phyloP scores from a whole-genome alignment of 2,113 vertebrate genomes.

The Rhodinocichla rosea region DNA sequence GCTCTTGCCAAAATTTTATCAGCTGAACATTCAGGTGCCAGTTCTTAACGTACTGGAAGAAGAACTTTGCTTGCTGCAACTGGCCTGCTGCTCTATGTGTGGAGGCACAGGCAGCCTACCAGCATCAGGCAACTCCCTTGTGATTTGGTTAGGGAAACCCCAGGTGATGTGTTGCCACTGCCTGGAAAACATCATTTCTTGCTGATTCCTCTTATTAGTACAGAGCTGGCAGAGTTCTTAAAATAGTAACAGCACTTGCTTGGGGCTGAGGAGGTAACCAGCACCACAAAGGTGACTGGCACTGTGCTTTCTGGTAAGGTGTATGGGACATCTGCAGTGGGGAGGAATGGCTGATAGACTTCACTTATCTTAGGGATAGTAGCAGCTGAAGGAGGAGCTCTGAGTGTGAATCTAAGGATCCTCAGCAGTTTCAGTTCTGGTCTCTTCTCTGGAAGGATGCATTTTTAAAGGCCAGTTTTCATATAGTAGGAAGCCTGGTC shows the following conservation, averaged over 20 bases:
- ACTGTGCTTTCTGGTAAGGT: background rate
- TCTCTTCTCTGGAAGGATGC: background rate
- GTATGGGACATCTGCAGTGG: background rate
- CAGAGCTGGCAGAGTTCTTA: background rate
- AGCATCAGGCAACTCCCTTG: background rate
- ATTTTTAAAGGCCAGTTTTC: background rate
- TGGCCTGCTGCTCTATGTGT: background rate
- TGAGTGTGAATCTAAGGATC: background rate
- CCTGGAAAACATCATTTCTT: background rate
- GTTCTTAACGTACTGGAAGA: background rate
- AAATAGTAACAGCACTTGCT: background rate
- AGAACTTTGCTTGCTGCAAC: background rate
- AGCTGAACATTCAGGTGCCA: background rate
- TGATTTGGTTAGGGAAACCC: background rate
- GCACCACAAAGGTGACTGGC: background rate
- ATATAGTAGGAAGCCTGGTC: background rate
- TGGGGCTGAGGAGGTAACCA: background rate
- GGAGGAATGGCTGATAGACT: background rate
- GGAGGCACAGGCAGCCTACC: background rate
- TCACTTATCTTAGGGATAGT: background rate
- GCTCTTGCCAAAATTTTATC: background rate
- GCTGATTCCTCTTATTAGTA: background rate
- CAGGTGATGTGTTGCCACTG: background rate
- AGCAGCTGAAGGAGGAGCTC: background rate
- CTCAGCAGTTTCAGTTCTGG: background rate